Conservation (phyloP, 2,888 invertebrate genomes). For the Malachius bipustulatus region DNA sequence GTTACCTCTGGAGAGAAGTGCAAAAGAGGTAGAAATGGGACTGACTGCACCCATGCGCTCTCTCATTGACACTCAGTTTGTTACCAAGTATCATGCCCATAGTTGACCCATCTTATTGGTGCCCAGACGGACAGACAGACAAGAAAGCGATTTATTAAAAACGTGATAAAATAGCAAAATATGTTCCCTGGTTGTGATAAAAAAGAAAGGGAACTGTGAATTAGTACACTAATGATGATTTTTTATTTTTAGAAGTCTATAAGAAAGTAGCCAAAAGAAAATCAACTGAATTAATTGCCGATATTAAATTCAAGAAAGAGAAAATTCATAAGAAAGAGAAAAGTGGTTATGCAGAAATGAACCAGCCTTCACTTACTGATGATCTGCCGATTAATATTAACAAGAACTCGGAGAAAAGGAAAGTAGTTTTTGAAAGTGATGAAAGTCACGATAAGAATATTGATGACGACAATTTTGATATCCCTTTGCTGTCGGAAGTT, state of each 20-base stretch:
- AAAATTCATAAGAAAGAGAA: conserved; percentile 32
- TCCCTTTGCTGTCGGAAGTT: conserved; percentile 39
- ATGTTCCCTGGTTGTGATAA: too few relatives aligned
- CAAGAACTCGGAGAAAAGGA: conserved; percentile 31
- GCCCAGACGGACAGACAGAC: too few relatives aligned
- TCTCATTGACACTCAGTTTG: too few relatives aligned
- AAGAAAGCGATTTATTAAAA: too few relatives aligned
- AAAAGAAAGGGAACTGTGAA: too few relatives aligned
- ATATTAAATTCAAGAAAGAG: conserved; percentile 34
- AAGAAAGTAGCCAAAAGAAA: conserved; percentile 37
- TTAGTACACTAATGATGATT: too few relatives aligned
- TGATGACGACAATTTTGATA: conserved; percentile 37
- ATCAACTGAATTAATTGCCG: conserved; percentile 27
- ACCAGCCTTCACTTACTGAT: conserved; percentile 29
- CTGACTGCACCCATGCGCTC: too few relatives aligned
- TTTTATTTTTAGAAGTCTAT: conserved; percentile 28
- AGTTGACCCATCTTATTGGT: too few relatives aligned
- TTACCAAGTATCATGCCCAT: too few relatives aligned
- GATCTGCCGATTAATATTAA: conserved; percentile 32
- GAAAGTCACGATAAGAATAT: conserved; percentile 14
- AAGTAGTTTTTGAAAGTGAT: conserved; percentile 27
- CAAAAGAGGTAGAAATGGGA: too few relatives aligned
- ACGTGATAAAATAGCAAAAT: too few relatives aligned
- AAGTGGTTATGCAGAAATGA: conserved; percentile 25
- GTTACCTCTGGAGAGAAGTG: too few relatives aligned